Conservation (phyloP, 2,888 invertebrate species). For the Lacanobia oleracea region DNA sequence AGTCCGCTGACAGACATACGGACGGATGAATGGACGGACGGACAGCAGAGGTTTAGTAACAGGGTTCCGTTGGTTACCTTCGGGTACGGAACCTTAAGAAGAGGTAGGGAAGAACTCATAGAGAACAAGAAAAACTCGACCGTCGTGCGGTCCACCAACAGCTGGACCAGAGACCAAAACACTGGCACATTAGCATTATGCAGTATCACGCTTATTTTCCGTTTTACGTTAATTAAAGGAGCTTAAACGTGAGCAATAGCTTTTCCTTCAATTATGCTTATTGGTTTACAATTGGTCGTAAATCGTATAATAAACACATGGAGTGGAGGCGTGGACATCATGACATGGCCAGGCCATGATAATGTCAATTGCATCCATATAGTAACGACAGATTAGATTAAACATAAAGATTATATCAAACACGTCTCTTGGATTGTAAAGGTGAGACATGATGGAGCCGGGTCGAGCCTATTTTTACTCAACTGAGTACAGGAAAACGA, state of each 20-base stretch:
- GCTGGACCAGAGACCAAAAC: background rate
- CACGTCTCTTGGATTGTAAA: slow-evolving; percentile 22
- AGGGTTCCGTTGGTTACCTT: too few relatives aligned
- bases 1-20: too few relatives aligned
- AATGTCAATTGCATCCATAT: slow-evolving; percentile 30
- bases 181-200: background rate
- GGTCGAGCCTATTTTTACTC: background rate
- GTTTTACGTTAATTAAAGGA: slow-evolving; percentile 6
- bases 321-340: slow-evolving; percentile 64
- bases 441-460: slow-evolving; percentile 9
- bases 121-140: background rate
- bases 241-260: background rate
- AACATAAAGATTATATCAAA: slow-evolving; percentile 26
- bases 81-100: too few relatives aligned
- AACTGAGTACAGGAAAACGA: background rate
- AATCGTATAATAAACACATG: slow-evolving; percentile 49
- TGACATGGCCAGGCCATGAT: slow-evolving; percentile 16
- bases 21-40: too few relatives aligned
- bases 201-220: background rate
- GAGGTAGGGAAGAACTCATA: background rate
- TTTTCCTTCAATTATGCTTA: background rate
- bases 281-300: slow-evolving; percentile 37
- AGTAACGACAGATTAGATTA: slow-evolving; percentile 46
- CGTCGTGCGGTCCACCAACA: background rate
- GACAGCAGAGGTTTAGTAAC: too few relatives aligned